Percentiles rank a stretch among this genome's conserved stretches.
These are phyloP conservation scores for Bombylius major DNA, from an alignment of 2,888 invertebrate genomes.

Conservation along the genomic window DNA sequence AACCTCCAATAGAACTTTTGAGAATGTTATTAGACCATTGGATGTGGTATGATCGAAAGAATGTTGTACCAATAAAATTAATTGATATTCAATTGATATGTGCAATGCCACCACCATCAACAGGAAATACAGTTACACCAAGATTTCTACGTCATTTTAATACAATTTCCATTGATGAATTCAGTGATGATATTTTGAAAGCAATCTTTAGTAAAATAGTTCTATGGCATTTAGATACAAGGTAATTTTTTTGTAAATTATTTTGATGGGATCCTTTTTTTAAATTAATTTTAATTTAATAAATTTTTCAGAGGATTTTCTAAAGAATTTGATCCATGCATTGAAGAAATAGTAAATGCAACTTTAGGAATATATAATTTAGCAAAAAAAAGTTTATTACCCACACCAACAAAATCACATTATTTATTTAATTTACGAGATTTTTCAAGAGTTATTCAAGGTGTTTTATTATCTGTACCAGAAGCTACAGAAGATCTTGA, in stretches of 20 bases:
- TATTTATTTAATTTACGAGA: conserved; percentile 91
- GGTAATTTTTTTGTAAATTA: conserved; percentile 39
- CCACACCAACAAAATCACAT: conserved; percentile 87
- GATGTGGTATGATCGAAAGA: conserved; percentile 81
- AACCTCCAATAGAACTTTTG: conserved; percentile 85
- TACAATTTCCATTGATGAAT: conserved; percentile 76
- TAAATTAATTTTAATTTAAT: background rate
- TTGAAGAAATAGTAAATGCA: conserved; percentile 74
- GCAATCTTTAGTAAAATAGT: conserved; percentile 83
- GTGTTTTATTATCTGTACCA: conserved; percentile 80
- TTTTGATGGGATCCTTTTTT: background rate
- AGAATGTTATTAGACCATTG: conserved; percentile 83
- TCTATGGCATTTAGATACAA: conserved; percentile 91
- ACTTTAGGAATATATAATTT: conserved; percentile 79
- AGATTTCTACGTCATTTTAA: conserved; percentile 80
- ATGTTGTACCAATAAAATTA: conserved; percentile 61
- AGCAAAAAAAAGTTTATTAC: conserved; percentile 68
- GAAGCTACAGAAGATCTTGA: conserved; percentile 77
- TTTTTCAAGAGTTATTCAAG: conserved; percentile 86
- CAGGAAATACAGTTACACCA: conserved; percentile 71
- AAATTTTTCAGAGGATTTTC: conserved; percentile 63
- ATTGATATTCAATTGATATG: conserved; percentile 79
- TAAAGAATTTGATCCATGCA: conserved; percentile 86
- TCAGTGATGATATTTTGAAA: conserved; percentile 68
- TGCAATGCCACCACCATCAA: conserved; percentile 71